phyloP scores from a whole-genome alignment of 2,888 invertebrate genomes.

The Diarsia rubi region DNA sequence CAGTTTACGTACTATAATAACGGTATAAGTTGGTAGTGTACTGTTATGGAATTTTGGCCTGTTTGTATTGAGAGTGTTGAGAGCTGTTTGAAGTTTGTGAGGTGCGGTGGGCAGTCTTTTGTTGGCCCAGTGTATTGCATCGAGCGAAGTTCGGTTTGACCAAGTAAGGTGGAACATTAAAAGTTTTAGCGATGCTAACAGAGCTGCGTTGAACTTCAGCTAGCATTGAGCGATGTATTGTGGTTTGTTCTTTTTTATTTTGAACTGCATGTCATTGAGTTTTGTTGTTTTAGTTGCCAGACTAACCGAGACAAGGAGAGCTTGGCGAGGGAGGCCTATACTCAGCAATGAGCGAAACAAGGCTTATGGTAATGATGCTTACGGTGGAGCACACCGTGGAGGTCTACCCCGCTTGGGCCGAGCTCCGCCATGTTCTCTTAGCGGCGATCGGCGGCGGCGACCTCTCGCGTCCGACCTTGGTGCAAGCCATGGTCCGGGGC shows the following conservation, averaged over 20 bases:
- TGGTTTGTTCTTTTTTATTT: background rate
- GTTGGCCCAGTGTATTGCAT: constrained; percentile 6
- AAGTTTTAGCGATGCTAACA: constrained; percentile 28
- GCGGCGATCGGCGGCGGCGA: no score
- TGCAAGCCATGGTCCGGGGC: no score
- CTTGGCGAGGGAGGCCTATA: background rate
- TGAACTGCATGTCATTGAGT: background rate
- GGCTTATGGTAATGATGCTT: background rate
- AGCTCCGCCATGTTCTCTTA: no score
- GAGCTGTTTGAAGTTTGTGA: constrained; percentile 22
- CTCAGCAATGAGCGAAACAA: background rate
- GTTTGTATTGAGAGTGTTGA: constrained; percentile 29
- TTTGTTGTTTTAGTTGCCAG: background rate
- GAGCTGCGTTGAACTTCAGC: background rate
- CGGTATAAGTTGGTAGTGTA: constrained; percentile 31
- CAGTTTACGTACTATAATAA: constrained; percentile 57
- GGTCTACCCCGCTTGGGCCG: no score
- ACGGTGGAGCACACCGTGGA: no score
- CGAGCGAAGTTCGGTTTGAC: constrained; percentile 14
- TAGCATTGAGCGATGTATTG: background rate
- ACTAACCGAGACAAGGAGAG: background rate
- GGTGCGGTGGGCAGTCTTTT: background rate
- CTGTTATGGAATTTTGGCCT: constrained; percentile 36
- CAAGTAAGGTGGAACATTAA: background rate
- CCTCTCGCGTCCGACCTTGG: no score